Base-by-base conservation (phyloP, 2,113 vertebrate genomes). In the Meleagris gallopavo region DNA sequence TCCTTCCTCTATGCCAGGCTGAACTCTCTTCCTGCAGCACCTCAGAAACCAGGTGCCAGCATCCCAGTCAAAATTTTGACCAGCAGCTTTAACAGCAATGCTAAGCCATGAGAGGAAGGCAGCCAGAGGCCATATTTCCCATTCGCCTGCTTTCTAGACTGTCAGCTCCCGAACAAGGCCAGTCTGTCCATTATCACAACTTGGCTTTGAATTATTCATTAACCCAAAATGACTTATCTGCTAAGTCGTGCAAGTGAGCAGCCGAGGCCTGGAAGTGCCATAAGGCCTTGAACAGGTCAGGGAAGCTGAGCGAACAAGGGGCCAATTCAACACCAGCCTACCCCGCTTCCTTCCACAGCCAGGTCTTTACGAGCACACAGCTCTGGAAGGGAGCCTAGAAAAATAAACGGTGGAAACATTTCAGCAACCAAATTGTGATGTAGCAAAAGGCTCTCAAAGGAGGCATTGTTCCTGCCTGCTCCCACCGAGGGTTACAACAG, bases 391-490 rank as follows among this genome's bases (percentile, higher is more conserved):
- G 95, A 95, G 97, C 97, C 97, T 97, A 97, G 92, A 97, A 98
- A 98, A 98, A 98, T 97, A 98, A 98, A 98, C 32, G 29, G 73
- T 96, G 96, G 97, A 98, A 98, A 97, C 32, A 71, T 96, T 98
- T 98, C 96, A 97, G 96, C 86, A 91, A 97, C 96, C 80, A 86
- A 97, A 97, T 96, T 78, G 71, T 86, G 96, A 97, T 98, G 97
- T 97, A 97, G 95, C 58, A 71, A 40, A 64, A 97, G 92, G 89
- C 96, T 97, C 98, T 99, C 97, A 98, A 98, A 98, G 98, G 97
- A 88, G 82, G 95, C 94, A 97, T 91, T 98, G 98, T 98, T 97
- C 95, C 77, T 97, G 95, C 66, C 85, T 54, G 91, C 97, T 98
- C 97, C 96, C 96, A 97, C 98, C 98, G 98, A 98, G 98, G 96